Evolutionary conservation across 2,113 vertebrate species (phyloP), one percentile per base, ranked within the genome.

Genomic region (Gambusia holbrooki): DNA sequence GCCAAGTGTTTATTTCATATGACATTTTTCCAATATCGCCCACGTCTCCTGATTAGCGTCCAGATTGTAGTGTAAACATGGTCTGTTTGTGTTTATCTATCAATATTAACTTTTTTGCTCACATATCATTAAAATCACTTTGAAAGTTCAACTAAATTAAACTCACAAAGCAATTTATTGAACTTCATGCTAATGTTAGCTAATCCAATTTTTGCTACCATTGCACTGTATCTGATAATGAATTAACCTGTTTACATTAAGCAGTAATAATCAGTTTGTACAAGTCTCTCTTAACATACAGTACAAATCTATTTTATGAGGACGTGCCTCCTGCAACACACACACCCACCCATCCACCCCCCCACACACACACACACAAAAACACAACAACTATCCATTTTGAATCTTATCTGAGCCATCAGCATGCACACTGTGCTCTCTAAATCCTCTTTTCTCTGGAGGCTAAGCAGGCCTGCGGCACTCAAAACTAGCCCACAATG

Each of bases 391-490:
- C 4, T 30, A 48, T 22, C 15, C 27, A 17, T 17, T 69, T 69
- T 51, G 42, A 48, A 19, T 42, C 42, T 51, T 51, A 9, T 51
- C 42, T 14, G n/a, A 78, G 27, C 40, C 30, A 35, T 42, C n/a
- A 69, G 64, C 45, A 25, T 71, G 37, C 12, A 3, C 48, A 29
- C 25, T 35, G 9, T 64, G 0, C 67, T 28, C 27, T 32, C 27
- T 76, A 69, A 80, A 71, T 82, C 42, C 77, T 48, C 22, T 70
- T 61, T 66, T 25, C 66, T 71, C 29, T 30, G 58, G 51, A 63
- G 11, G 62, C 80, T 92, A 69, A 69, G 74, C 74, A 77, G 83
- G 66, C 58, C 28, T 12, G 6, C 15, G 33, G 82, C 29, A 64
- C 30, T 60, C 30, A 48, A 71, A 72, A 45, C 19, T 13, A 68